These are phyloP conservation scores for Halesus radiatus DNA, from an alignment of 1,140 invertebrate species.

Conservation along the genomic window DNA sequence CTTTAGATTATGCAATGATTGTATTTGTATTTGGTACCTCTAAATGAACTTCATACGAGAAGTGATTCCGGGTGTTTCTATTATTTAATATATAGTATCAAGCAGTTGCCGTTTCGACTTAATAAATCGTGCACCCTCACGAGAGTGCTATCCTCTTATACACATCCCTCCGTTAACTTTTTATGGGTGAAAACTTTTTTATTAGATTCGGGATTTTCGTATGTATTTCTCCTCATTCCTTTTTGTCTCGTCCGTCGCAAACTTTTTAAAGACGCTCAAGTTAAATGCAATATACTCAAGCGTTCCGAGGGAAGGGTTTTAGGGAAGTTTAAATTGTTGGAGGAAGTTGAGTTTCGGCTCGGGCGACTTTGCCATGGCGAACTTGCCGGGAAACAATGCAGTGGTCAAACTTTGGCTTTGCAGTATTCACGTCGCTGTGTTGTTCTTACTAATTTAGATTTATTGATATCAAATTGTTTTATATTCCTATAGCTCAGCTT, in stretches of 20 bases:
- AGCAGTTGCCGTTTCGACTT: no score
- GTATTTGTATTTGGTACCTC: no score
- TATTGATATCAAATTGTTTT: background rate
- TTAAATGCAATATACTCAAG: constrained; percentile 58
- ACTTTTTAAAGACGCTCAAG: constrained; percentile 55
- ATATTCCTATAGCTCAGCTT: no score
- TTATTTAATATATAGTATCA: no score
- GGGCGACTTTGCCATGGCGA: constrained; percentile 29
- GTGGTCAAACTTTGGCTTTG: constrained; percentile 38
- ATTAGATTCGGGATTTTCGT: constrained; percentile 58
- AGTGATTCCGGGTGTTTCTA: no score
- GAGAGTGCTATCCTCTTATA: no score
- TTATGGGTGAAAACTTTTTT: constrained; percentile 56
- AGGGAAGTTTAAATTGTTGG: constrained; percentile 52
- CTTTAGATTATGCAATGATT: no score
- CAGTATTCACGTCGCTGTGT: background rate
- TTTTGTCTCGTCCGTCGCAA: constrained; percentile 49
- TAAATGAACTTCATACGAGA: no score
- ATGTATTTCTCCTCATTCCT: constrained; percentile 33
- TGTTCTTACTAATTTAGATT: constrained; percentile 25
- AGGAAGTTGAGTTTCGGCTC: constrained; percentile 44
- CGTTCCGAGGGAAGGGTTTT: constrained; percentile 49
- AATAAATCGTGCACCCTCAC: no score
- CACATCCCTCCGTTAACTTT: background rate
- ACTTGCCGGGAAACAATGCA: constrained; percentile 33